A percentile compares a stretch with the other conserved stretches of the same genome.
These are phyloP conservation scores for Alca torda DNA, from an alignment of 2,797 vertebrate species.

Conservation along the genomic window DNA sequence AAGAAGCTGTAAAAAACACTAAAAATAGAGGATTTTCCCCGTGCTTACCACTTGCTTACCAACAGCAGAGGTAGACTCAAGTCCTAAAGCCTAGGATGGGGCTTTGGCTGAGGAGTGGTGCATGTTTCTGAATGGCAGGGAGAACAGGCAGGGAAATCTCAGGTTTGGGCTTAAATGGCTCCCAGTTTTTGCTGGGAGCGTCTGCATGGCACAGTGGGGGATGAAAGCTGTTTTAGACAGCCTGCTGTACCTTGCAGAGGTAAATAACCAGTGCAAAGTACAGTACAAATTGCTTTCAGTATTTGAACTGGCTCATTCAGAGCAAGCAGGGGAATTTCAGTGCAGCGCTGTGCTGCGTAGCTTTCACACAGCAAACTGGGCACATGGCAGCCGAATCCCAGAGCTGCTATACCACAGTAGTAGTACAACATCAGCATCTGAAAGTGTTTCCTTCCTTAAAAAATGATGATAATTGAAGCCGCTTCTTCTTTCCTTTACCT, in stretches of 20 bases:
- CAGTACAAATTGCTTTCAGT: background rate
- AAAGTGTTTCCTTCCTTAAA: background rate
- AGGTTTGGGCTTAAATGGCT: background rate
- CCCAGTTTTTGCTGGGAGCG: background rate
- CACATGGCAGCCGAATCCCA: background rate
- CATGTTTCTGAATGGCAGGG: background rate
- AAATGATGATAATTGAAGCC: background rate
- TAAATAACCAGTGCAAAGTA: background rate
- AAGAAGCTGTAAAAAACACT: background rate
- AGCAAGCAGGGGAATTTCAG: background rate
- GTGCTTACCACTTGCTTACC: background rate
- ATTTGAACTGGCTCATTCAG: background rate
- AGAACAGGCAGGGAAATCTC: background rate
- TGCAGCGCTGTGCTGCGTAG: background rate
- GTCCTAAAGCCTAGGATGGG: background rate
- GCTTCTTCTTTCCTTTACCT: background rate
- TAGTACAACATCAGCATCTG: background rate
- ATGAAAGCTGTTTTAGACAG: background rate
- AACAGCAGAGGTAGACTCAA: background rate
- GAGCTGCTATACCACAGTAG: fast-evolving
- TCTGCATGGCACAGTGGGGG: background rate
- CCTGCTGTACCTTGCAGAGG: background rate
- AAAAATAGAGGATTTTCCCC: background rate
- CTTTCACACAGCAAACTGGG: background rate
- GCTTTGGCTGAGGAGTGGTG: background rate